These are phyloP conservation scores for Cygnus olor DNA, from an alignment of 2,797 vertebrate species.

Conservation along the genomic window DNA sequence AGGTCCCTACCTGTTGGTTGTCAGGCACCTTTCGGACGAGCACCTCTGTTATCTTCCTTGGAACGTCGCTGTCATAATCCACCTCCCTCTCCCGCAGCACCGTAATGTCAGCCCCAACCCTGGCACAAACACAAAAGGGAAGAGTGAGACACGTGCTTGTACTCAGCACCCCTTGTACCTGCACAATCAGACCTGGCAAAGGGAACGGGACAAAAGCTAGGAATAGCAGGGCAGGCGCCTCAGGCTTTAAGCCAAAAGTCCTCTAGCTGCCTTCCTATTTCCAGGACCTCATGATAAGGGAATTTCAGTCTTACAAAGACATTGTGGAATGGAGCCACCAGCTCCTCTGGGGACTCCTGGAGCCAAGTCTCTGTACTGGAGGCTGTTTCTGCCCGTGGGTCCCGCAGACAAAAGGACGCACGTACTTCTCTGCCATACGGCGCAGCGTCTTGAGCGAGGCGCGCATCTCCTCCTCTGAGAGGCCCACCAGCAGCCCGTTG, in stretches of 20 bases:
- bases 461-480: constrained; percentile 94
- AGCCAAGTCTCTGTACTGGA: neutral
- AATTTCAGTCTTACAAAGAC: neutral
- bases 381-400: rapidly evolving
- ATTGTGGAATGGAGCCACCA: neutral
- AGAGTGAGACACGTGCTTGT: neutral
- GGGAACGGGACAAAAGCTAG: neutral
- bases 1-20: constrained; percentile 90
- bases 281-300: neutral
- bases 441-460: constrained; percentile 93
- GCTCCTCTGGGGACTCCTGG: neutral
- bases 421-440: constrained; percentile 95
- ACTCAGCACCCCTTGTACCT: neutral
- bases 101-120: constrained; percentile 95
- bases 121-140: constrained; percentile 64
- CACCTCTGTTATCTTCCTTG: constrained; percentile 93
- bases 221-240: neutral
- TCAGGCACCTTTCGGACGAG: constrained; percentile 97
- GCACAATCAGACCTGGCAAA: neutral
- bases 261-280: neutral
- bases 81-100: constrained; percentile 92
- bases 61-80: constrained; percentile 88
- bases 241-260: neutral
- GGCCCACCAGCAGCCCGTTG: constrained; percentile 94
- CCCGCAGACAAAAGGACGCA: neutral